These are phyloP conservation scores for Perizoma affinitatum DNA, from an alignment of 2,888 invertebrate genomes.

Conservation along the genomic window DNA sequence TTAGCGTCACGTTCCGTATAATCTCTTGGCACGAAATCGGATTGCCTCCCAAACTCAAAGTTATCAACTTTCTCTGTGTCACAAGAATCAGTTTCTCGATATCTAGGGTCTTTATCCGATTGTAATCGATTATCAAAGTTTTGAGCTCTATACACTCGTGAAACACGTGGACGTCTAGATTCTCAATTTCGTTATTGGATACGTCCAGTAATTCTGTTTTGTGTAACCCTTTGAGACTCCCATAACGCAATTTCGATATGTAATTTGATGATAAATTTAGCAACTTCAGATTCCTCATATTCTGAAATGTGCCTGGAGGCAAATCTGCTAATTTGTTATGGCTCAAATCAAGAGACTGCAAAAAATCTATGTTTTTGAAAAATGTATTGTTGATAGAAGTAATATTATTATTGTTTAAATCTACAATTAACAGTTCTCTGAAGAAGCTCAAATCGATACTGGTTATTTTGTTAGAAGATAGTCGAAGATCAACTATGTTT, in stretches of 20 bases:
- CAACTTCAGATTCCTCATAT: conserved; percentile 59
- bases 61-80: conserved; percentile 54
- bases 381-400: conserved; percentile 52
- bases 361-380: conserved; percentile 53
- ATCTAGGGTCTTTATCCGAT: conserved; percentile 63
- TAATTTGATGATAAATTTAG: conserved; percentile 67
- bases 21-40: conserved; percentile 70
- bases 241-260: conserved; percentile 60
- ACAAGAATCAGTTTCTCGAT: conserved; percentile 58
- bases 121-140: conserved; percentile 68
- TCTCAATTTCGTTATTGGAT: conserved; percentile 62
- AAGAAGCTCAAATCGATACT: conserved; percentile 60
- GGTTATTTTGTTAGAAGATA: conserved; percentile 61
- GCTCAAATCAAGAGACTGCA: conserved; percentile 66
- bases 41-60: conserved; percentile 71
- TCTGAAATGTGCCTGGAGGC: conserved; percentile 67
- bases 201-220: conserved; percentile 65
- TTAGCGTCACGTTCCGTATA: conserved; percentile 50
- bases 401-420: conserved; percentile 62
- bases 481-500: conserved; percentile 53
- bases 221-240: conserved; percentile 66
- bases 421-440: conserved; percentile 55
- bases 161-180: conserved; percentile 66
- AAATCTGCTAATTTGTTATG: conserved; percentile 58
- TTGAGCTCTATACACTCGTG: conserved; percentile 68